Evolutionary conservation across 2,797 vertebrate genomes (phyloP).

Genomic region (Onychomys leucogaster): DNA sequence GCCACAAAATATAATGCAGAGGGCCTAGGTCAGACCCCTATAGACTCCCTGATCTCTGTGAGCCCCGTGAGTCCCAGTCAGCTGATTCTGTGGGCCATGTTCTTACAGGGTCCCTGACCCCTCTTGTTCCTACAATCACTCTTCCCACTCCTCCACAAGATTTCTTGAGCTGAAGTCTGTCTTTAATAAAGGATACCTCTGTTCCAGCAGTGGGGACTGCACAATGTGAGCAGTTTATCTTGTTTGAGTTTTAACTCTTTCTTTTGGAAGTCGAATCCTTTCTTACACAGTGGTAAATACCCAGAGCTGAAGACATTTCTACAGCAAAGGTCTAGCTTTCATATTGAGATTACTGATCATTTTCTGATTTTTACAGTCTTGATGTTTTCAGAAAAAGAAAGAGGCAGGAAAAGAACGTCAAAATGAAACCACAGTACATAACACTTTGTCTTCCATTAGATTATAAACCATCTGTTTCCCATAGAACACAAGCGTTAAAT

Average conservation of each 20-base stretch:
- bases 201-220: not conserved
- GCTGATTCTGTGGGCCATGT: not conserved
- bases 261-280: slow-evolving; percentile 67
- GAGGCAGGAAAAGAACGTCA: slow-evolving; percentile 32
- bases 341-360: slow-evolving; percentile 63
- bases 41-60: not conserved
- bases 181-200: not conserved
- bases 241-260: slow-evolving; percentile 68
- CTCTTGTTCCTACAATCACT: not conserved
- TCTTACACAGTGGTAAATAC: slow-evolving; percentile 18
- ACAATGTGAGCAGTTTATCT: not conserved
- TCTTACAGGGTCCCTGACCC: not conserved
- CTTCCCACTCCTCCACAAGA: not conserved
- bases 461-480: slow-evolving; percentile 61
- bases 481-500: slow-evolving; percentile 71
- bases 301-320: slow-evolving; percentile 48
- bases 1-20: not conserved
- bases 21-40: not conserved
- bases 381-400: slow-evolving; percentile 58
- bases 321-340: slow-evolving; percentile 54
- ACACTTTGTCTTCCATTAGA: slow-evolving; percentile 12
- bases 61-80: not conserved
- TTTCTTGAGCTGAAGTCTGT: not conserved
- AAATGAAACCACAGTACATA: slow-evolving; percentile 54
- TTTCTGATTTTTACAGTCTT: slow-evolving; percentile 64